These are phyloP conservation scores for Graptemys geographica DNA, from an alignment of 2,797 vertebrate species.

Conservation along the genomic window DNA sequence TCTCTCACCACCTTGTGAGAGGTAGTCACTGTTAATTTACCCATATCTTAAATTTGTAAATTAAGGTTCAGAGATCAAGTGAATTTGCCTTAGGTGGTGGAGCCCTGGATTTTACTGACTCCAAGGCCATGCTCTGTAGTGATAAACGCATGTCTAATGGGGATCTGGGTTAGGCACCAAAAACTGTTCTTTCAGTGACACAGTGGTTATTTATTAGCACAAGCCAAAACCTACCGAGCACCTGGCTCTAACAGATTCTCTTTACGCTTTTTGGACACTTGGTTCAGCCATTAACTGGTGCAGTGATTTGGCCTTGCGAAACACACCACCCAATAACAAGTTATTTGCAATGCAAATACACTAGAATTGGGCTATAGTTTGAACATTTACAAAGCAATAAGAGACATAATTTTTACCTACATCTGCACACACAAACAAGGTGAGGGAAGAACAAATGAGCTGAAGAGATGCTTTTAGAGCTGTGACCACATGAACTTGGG, in stretches of 20 bases:
- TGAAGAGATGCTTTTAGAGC: background rate
- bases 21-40: background rate
- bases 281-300: background rate
- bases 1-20: background rate
- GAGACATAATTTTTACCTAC: background rate
- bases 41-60: background rate
- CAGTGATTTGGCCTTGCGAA: background rate
- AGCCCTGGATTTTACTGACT: background rate
- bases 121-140: background rate
- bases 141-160: background rate
- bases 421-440: background rate
- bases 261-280: background rate
- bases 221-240: background rate
- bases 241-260: background rate
- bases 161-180: background rate
- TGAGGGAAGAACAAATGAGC: background rate
- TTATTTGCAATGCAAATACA: background rate
- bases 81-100: background rate
- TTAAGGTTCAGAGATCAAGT: rapidly evolving
- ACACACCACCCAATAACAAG: background rate
- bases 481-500: background rate
- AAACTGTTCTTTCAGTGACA: background rate
- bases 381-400: background rate
- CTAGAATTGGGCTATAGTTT: background rate
- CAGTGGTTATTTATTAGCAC: background rate